Conservation (phyloP, 2,113 vertebrate species). For the Cheirogaleus medius region DNA sequence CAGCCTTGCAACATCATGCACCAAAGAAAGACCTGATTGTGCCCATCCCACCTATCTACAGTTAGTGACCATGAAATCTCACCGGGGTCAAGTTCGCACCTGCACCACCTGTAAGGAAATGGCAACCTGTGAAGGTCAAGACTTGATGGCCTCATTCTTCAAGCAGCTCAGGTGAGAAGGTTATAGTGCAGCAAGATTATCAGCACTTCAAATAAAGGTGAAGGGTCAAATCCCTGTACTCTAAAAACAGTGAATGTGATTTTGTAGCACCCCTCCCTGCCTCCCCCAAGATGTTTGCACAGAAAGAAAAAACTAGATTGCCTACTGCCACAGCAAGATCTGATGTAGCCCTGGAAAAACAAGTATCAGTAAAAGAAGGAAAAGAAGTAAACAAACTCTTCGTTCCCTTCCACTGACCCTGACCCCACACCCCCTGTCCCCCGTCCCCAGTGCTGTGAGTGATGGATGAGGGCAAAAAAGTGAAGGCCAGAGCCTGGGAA, state of each 20-base stretch:
- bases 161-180: neutral
- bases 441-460: too few species aligned
- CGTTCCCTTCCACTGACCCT: neutral
- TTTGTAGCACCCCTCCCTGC: accelerated
- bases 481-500: neutral
- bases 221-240: too few species aligned
- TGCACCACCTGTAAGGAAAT: neutral
- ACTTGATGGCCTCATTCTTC: accelerated
- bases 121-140: neutral
- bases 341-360: neutral
- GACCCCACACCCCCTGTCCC: neutral
- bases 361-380: neutral
- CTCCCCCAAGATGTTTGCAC: neutral
- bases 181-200: neutral
- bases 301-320: neutral
- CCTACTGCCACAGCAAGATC: neutral
- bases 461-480: accelerated
- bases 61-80: accelerated
- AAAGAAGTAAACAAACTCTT: neutral
- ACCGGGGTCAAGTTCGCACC: neutral
- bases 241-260: accelerated
- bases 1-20: accelerated
- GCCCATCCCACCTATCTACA: accelerated
- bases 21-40: accelerated
- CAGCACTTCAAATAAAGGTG: neutral